Evolutionary conservation across 23 tunicate genomes (phyloP).

Genomic region (Halocynthia aurantium): DNA sequence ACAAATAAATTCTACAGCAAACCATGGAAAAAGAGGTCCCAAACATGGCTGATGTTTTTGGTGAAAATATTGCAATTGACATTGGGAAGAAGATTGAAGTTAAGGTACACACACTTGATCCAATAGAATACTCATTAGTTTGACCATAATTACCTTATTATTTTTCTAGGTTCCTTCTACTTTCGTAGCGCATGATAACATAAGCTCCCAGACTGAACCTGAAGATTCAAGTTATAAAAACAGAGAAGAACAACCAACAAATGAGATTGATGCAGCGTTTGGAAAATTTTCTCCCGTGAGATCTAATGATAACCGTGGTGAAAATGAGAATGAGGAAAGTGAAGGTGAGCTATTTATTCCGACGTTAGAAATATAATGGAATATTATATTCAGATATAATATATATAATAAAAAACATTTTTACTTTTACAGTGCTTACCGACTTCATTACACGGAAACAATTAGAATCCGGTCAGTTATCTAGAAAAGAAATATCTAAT

Average conservation of each 20-base stretch:
- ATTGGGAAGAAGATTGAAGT: constrained; percentile 8
- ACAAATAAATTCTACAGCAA: not conserved
- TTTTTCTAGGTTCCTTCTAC: constrained; percentile 2
- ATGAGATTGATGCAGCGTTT: constrained; percentile 23
- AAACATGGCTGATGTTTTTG: not conserved
- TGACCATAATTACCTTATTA: not conserved
- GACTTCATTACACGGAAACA: constrained; percentile 56
- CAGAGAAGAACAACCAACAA: no score
- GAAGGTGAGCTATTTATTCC: not conserved
- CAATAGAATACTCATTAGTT: no score
- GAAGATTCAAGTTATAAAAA: no score
- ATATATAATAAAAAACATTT: not conserved
- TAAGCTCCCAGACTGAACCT: no score
- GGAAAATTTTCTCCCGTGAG: constrained; percentile 24
- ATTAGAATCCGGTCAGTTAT: constrained; percentile 34
- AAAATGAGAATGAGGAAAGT: not conserved
- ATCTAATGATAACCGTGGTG: constrained; percentile 1
- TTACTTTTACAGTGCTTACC: constrained; percentile 8
- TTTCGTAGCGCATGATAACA: not conserved
- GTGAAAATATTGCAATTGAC: not conserved
- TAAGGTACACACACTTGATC: not conserved
- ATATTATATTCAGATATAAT: no score
- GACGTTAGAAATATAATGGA: not conserved
- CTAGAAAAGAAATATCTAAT: constrained; percentile 26
- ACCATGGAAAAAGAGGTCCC: not conserved